A percentile compares a stretch with the other conserved stretches of the same genome.
Evolutionary conservation across 2,113 vertebrate species (phyloP).

Genomic region (Labeo rohita): DNA sequence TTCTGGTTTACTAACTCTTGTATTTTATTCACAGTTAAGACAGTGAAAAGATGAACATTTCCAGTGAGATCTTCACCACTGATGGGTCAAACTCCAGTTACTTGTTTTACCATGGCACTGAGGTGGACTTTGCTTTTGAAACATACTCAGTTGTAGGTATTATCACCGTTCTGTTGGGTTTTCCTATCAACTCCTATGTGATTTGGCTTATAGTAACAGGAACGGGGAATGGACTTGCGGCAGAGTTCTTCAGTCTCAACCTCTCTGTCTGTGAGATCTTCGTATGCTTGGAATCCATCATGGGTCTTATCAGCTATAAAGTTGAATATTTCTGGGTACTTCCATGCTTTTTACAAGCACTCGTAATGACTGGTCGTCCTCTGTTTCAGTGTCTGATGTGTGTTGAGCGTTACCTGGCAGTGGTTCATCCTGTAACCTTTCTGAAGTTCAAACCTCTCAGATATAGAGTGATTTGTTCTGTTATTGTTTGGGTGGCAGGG

Average conservation of each 20-base stretch:
- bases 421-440: too few relatives aligned
- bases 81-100: background rate
- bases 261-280: slow-evolving; percentile 15
- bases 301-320: too few relatives aligned
- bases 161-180: background rate
- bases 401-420: too few relatives aligned
- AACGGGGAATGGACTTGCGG: background rate
- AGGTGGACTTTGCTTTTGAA: too few relatives aligned
- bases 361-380: too few relatives aligned
- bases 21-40: background rate
- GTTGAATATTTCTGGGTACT: too few relatives aligned
- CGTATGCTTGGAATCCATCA: background rate
- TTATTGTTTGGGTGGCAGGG: too few relatives aligned
- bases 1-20: too few relatives aligned
- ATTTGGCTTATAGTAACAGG: background rate
- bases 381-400: too few relatives aligned
- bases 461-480: too few relatives aligned
- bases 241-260: slow-evolving; percentile 3
- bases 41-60: slow-evolving; percentile 36
- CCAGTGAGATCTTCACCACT: slow-evolving; percentile 6
- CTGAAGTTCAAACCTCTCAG: too few relatives aligned
- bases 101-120: background rate
- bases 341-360: too few relatives aligned
- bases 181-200: background rate
- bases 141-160: background rate